Evolutionary conservation across 2,888 invertebrate genomes (phyloP), one percentile per base, ranked within the genome.

Genomic region (Ectobius pallidus): DNA sequence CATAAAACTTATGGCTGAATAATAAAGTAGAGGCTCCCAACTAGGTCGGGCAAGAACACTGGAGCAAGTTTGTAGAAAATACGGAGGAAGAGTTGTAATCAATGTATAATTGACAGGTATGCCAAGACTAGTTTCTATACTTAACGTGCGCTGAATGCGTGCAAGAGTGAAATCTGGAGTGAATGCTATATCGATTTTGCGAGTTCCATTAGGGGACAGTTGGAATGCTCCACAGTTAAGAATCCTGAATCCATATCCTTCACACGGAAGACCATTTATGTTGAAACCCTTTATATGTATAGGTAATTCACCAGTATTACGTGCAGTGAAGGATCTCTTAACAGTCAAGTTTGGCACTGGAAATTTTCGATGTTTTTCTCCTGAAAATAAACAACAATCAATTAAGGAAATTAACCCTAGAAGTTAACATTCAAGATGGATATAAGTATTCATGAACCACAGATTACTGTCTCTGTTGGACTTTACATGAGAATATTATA

Each of bases 221-320:
- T 87, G 85, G 81, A 94, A 93, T 1, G 91, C 86, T 39, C 85
- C 85, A 80, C 95, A 95, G 79, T 93, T 91, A 69, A 92, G 83
- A 44, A 94, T 88, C 79, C 89, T 88, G 80, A 94, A 95, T 20
- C 94, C 94, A 78, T 91, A 92, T 9, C 93, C 93, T 82, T 92
- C 90, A 80, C 95, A 94, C 0, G 84, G 82, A 75, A 88, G 83
- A 76, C 88, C 88, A 79, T 90, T 91, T 76, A 94, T 90, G 68
- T 85, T 86, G 78, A 91, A 88, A 69, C 88, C 87, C 76, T 87
- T 86, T 76, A 96, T 88, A 77, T 88, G 87, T 79, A 98, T 90
- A n/a, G 93, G 89, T 77, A 97, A 87, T 80, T 92, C 92, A 1
- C 98, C 98, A n/a, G 92, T 92, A 85, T 99, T 99, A 78, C 92